Percentiles rank a stretch among this genome's conserved stretches.
Evolutionary conservation across 2,888 invertebrate genomes (phyloP).

Genomic region (Caenorhabditis panamensis): DNA sequence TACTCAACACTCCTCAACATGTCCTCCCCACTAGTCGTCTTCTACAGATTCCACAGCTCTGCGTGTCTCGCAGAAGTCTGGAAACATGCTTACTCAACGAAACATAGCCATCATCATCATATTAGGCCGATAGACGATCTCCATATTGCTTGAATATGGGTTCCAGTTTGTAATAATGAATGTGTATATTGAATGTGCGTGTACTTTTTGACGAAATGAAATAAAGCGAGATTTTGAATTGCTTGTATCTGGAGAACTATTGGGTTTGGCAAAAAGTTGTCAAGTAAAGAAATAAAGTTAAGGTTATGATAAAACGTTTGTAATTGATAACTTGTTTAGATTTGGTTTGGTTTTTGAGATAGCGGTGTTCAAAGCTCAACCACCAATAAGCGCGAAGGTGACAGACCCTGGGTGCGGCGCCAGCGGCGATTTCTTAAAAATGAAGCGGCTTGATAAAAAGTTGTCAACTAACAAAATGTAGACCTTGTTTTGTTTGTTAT

Average conservation of each 20-base stretch:
- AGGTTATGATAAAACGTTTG: no score
- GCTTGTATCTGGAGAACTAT: no score
- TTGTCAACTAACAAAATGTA: no score
- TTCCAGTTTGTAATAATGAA: conserved; percentile 9
- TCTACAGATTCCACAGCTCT: conserved; percentile 69
- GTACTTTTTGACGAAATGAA: background rate
- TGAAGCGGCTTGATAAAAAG: no score
- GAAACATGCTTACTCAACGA: conserved; percentile 68
- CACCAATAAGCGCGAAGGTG: no score
- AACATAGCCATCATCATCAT: conserved; percentile 41
- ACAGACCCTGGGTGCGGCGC: no score
- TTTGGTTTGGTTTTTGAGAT: no score
- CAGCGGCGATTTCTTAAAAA: no score
- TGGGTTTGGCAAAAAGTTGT: no score
- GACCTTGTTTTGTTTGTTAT: background rate
- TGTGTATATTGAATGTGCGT: conserved; percentile 21
- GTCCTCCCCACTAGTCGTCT: conserved; percentile 59
- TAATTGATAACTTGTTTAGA: no score
- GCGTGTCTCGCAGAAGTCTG: conserved; percentile 72
- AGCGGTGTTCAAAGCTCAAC: no score
- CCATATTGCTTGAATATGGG: conserved; percentile 46
- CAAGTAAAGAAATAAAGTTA: no score
- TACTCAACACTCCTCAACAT: conserved; percentile 64
- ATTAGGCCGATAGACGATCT: conserved; percentile 37
- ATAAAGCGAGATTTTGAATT: background rate